Base-by-base conservation (phyloP, 2,113 vertebrate species). In the Gopherus flavomarginatus region DNA sequence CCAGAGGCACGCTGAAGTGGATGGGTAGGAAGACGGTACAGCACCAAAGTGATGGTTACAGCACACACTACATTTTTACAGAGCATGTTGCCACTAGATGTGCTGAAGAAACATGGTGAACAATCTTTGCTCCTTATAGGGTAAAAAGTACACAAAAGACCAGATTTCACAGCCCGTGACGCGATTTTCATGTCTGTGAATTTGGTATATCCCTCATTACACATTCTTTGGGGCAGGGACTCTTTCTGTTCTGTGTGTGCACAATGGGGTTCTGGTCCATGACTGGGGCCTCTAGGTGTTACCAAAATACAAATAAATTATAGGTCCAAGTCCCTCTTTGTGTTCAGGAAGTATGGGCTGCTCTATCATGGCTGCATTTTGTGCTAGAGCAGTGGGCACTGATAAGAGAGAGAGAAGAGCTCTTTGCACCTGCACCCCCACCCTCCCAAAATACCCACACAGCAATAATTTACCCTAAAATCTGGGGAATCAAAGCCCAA, bases 381-480 rank as follows among this genome's bases (percentile, higher is more conserved):
- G 47, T 92, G 72, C 65, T 89, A 38, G 38, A 50, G 26, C 11
- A 1, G 2, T 57, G 49, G 82, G 52, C 65, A 77, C 35, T 0
- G 1, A 11, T 59, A 35, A 14, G 69, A 49, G 31, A 42, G 56
- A 91, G 53, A 69, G 83, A n/a, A 52, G 88, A 8, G 5, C 42
- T 93, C 26, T 52, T 80, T 77, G 22, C 26, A 44, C 42, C 47
- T 92, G 89, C 83, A 57, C 35, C 14, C 72, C 9, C 19, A 44
- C 11, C 10, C 38, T 24, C 72, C 0, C 85, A 21, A 49, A 1
- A 77, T 89, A 31, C n/a, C 81, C 83, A 17, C 44, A 5, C 59
- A 94, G 44, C 78, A 90, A 54, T 79, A 54, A 86, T 77, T 44
- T 78, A 88, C 65, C 38, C 31, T 81, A 85, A 96, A 94, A 91